Percentiles rank a stretch among this genome's conserved stretches.
These are phyloP conservation scores for Willowsia nigromaculata DNA, from an alignment of 2,888 invertebrate species.

Conservation along the genomic window DNA sequence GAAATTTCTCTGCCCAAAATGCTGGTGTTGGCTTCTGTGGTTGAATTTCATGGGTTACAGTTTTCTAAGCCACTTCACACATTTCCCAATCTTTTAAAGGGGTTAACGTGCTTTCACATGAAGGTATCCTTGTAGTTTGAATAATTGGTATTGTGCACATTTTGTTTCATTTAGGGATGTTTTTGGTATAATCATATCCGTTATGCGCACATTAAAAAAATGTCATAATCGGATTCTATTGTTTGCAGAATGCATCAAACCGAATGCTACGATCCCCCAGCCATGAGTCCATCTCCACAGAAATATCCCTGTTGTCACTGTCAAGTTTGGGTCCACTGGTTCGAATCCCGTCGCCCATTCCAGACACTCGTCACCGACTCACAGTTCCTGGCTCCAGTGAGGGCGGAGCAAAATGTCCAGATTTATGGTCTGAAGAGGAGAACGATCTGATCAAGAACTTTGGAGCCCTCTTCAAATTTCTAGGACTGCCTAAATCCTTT, in stretches of 20 bases:
- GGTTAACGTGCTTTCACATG: too few species aligned
- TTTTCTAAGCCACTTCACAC: too few species aligned
- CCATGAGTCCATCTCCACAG: conserved; percentile 91
- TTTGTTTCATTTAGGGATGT: too few species aligned
- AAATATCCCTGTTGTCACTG: conserved; percentile 89
- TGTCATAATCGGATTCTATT: neutral
- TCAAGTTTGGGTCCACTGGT: conserved; percentile 83
- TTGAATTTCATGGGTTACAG: too few species aligned
- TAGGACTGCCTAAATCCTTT: conserved; percentile 91
- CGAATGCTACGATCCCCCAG: conserved; percentile 89
- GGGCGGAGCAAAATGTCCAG: conserved; percentile 80
- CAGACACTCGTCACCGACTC: conserved; percentile 77
- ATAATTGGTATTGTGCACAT: too few species aligned
- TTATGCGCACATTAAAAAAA: neutral
- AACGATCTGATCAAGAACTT: conserved; percentile 90
- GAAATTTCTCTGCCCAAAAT: too few species aligned
- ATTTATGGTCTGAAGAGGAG: conserved; percentile 88
- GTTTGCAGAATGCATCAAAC: conserved; percentile 78
- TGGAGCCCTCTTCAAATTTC: conserved; percentile 88
- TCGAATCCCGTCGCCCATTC: conserved; percentile 79
- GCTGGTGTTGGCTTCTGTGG: too few species aligned
- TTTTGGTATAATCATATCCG: neutral
- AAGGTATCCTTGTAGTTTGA: too few species aligned
- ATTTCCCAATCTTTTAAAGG: too few species aligned
- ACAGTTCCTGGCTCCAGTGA: conserved; percentile 77